Conservation (phyloP, 2,113 vertebrate genomes). For the Tricholaema leucomelas region DNA sequence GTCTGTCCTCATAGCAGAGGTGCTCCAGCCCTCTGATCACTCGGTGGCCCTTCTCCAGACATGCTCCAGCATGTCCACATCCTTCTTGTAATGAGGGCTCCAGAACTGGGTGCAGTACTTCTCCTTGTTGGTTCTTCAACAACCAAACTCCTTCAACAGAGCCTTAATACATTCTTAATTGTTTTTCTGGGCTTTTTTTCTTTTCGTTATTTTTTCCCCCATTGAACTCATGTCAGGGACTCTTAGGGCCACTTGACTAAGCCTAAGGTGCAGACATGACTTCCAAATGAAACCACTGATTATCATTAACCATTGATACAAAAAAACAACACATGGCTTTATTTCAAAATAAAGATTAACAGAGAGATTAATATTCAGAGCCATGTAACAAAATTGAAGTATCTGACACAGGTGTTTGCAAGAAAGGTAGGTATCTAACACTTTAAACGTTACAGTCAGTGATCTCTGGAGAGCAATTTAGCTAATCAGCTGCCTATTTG, state of each 20-base stretch:
- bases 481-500: background rate
- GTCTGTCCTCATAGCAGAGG: too few relatives aligned
- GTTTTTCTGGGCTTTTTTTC: too few relatives aligned
- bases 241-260: background rate
- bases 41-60: too few relatives aligned
- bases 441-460: background rate
- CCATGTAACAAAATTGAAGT: background rate
- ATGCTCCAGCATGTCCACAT: too few relatives aligned
- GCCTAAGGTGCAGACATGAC: background rate
- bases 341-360: background rate
- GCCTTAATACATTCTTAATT: background rate
- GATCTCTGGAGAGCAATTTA: background rate
- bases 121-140: too few relatives aligned
- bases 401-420: background rate
- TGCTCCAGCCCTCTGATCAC: too few relatives aligned
- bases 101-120: too few relatives aligned
- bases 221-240: background rate
- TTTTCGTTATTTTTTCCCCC: rapidly evolving
- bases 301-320: background rate
- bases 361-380: background rate
- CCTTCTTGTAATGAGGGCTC: too few relatives aligned
- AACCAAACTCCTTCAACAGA: too few relatives aligned
- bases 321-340: background rate
- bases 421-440: background rate
- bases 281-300: background rate